These are phyloP conservation scores for Sinocyclocheilus rhinocerous DNA, from an alignment of 2,113 vertebrate species.

Conservation along the genomic window DNA sequence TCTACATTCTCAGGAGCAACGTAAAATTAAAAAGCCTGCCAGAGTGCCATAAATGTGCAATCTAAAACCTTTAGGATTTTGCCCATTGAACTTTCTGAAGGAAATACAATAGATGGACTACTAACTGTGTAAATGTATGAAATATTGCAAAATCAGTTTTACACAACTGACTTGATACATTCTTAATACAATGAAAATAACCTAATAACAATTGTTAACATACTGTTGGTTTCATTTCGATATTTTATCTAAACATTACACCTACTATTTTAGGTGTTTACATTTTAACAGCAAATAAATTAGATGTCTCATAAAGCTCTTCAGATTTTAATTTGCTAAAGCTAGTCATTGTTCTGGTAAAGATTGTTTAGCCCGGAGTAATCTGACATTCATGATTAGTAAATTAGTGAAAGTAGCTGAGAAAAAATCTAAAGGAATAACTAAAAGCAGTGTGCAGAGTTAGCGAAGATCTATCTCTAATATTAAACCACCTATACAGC, in stretches of 20 bases:
- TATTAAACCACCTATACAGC: background rate
- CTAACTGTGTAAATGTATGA: constrained; percentile 19
- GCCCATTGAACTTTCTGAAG: background rate
- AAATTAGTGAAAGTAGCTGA: constrained; percentile 17
- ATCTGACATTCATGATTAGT: constrained; percentile 40
- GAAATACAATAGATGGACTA: background rate
- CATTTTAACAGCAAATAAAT: constrained; percentile 38
- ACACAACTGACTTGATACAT: constrained; percentile 8
- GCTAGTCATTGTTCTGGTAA: constrained; percentile 7
- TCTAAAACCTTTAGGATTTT: constrained; percentile 23
- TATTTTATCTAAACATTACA: constrained; percentile 26
- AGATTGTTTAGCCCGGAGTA: constrained; percentile 25
- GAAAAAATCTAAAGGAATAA: constrained; percentile 3
- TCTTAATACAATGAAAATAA: constrained; percentile 5
- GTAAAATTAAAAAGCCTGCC: background rate
- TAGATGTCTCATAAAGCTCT: background rate
- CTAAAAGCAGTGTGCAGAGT: background rate
- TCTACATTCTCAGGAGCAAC: constrained; percentile 36
- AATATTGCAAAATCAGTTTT: constrained; percentile 20
- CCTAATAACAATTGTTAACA: background rate
- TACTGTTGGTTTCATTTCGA: background rate
- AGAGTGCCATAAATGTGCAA: background rate
- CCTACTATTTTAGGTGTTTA: constrained; percentile 36
- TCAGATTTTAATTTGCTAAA: background rate
- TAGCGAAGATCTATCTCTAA: background rate